A percentile compares a stretch with the other conserved stretches of the same genome.
Evolutionary conservation across 2,113 vertebrate species (phyloP).

Genomic region (Haplochromis vanheusdeni): DNA sequence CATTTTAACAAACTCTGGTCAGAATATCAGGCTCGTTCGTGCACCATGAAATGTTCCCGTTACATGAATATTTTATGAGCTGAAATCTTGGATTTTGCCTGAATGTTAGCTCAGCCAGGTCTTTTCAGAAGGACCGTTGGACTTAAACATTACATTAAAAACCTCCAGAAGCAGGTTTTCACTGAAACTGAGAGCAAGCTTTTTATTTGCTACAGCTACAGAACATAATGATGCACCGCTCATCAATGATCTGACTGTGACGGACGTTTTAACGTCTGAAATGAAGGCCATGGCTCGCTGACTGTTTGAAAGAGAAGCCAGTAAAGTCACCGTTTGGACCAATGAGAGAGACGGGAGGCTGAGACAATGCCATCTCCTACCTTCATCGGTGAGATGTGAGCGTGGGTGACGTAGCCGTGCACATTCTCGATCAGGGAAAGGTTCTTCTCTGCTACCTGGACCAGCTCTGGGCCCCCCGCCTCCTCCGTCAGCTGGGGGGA

Average conservation of each 20-base stretch:
- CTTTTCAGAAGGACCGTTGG: not conserved
- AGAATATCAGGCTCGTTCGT: not conserved
- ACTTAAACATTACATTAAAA: not conserved
- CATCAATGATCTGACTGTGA: not conserved
- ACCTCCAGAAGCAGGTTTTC: not conserved
- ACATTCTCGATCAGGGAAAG: slow-evolving; percentile 92
- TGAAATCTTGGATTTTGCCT: not conserved
- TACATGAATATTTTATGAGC: rapidly evolving
- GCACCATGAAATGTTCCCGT: rapidly evolving
- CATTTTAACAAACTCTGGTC: not conserved
- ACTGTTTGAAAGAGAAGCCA: not conserved
- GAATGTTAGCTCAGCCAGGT: rapidly evolving
- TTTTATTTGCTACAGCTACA: not conserved
- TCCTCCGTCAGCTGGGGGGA: slow-evolving; percentile 82
- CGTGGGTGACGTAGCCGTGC: slow-evolving; percentile 90
- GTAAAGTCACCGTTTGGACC: not conserved
- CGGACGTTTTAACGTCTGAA: not conserved
- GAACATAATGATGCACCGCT: not conserved
- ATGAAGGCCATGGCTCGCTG: not conserved
- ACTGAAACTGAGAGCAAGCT: not conserved
- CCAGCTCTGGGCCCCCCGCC: slow-evolving; percentile 81
- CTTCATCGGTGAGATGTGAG: slow-evolving; percentile 97
- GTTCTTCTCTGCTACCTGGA: slow-evolving; percentile 93
- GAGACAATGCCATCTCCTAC: slow-evolving; percentile 59
- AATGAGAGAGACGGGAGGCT: not conserved